Base-by-base conservation (phyloP, 2,888 invertebrate genomes). In the Harmothoe impar region DNA sequence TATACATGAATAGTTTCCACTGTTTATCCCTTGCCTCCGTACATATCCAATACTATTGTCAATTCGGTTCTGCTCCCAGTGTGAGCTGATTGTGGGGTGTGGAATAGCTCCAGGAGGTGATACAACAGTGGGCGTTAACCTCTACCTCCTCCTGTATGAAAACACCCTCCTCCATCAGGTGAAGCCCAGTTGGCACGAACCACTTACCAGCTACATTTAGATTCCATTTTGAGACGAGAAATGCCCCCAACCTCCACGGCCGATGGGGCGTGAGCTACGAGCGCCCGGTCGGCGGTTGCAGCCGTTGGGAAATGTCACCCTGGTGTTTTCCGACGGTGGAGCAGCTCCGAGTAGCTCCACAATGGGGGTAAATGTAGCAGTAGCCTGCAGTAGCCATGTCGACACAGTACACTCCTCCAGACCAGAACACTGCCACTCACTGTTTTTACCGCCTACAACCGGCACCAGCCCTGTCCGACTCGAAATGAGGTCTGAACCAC, bases 401-500 rank as follows among this genome's bases (percentile, higher is more conserved):
- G 72, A 72, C 72, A 72, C 29, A 72, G 72, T 72, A 29, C 72
- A 29, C 29, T 25, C 62, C 20, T n/a, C 62, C 62, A 62, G 12
- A n/a, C 62, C 62, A 62, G 62, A 43, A 43, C 10, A 62, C 62
- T 62, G 20, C 23, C 20, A 62, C 23, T n/a, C 62, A 62, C 62
- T 62, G 20, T 62, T 62, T 52, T n/a, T 43, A 43, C 43, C 43
- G 43, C 43, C 43, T 10, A 43, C 43, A 43, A 43, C 43, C 43
- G 43, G 43, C 43, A 43, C 43, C 20, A 62, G 23, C 23, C 62
- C 62, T 62, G 20, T 15, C 62, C 7, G 20, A 62, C 86, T 5
- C 29, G 20, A 43, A 86, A 86, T 86, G 86, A 86, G 86, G 52
- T 56, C 86, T 29, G 52, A 77, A 77, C 29, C 77, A 77, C 62